Percentiles rank a stretch among this genome's conserved stretches.
These are phyloP conservation scores for Calliscelio sp. DNA, from an alignment of 2,888 invertebrate genomes.

Conservation along the genomic window DNA sequence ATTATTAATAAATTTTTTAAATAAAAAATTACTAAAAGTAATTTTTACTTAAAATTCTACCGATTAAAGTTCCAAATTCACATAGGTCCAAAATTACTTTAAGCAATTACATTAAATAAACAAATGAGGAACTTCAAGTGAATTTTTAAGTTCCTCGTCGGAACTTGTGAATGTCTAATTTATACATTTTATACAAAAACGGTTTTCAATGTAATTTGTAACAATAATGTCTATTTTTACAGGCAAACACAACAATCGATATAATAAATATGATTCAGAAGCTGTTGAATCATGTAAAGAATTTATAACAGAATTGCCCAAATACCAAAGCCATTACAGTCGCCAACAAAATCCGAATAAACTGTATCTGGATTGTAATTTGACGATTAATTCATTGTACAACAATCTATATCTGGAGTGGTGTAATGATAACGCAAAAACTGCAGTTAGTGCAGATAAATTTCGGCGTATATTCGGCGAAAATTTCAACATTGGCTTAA, in stretches of 20 bases:
- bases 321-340: slow-evolving; percentile 19
- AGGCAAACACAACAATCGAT: slow-evolving; percentile 8
- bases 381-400: slow-evolving; percentile 23
- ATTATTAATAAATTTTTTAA: no score
- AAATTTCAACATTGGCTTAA: background rate
- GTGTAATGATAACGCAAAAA: background rate
- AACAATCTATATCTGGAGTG: slow-evolving; percentile 3
- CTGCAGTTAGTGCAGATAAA: slow-evolving; percentile 9
- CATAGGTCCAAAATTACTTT: no score
- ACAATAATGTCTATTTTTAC: no score
- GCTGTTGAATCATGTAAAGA: slow-evolving; percentile 3
- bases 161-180: no score
- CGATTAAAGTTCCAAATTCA: no score
- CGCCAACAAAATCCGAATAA: slow-evolving; percentile 15
- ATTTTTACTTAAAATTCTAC: no score
- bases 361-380: slow-evolving; percentile 13
- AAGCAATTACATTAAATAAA: no score
- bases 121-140: no score
- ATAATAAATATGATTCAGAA: background rate
- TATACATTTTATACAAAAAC: no score
- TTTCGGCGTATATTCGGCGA: slow-evolving; percentile 10
- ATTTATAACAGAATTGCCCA: slow-evolving; percentile 7
- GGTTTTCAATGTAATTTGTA: no score
- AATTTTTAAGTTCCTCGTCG: no score
- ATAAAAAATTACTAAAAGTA: no score